These are phyloP conservation scores for Serranus cabrilla DNA, from an alignment of 2,797 vertebrate genomes.

Conservation along the genomic window DNA sequence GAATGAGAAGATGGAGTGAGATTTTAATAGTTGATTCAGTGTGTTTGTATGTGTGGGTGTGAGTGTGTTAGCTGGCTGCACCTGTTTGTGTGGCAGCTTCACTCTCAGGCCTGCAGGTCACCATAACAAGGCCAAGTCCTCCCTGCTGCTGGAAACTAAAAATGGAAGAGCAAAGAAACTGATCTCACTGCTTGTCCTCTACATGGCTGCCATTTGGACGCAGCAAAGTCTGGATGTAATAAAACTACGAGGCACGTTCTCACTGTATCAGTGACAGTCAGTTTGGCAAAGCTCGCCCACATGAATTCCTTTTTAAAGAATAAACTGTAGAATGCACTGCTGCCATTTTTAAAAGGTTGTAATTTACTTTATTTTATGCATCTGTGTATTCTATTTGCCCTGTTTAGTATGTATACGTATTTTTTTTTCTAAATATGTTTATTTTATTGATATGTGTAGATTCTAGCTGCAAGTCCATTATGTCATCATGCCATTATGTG, in stretches of 20 bases:
- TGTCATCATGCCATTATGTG: no score
- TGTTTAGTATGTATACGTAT: no score
- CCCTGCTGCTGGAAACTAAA: slow-evolving; percentile 70
- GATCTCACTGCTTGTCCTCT: slow-evolving; percentile 49
- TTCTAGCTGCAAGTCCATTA: no score
- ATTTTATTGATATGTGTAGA: no score
- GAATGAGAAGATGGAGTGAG: slow-evolving; percentile 3
- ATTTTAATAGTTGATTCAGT: slow-evolving; percentile 6
- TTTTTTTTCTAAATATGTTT: no score
- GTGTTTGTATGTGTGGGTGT: slow-evolving; percentile 9
- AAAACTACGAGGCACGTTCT: slow-evolving; percentile 4
- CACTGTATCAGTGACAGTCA: neutral
- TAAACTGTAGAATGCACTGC: neutral
- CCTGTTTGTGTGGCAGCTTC: slow-evolving; percentile 47
- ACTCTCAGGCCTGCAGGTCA: slow-evolving; percentile 42
- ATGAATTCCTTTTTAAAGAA: neutral
- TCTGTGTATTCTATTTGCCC: no score
- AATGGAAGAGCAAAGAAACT: slow-evolving; percentile 74
- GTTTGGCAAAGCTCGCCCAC: neutral
- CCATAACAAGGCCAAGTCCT: slow-evolving; percentile 50
- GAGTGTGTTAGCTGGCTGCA: slow-evolving; percentile 38
- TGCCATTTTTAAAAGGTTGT: no score
- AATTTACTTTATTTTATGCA: no score
- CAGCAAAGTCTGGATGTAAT: slow-evolving; percentile 11
- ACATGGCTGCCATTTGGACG: slow-evolving; percentile 24